phyloP scores from a whole-genome alignment of 2,888 invertebrate genomes.

The Drosophila mayaguana region DNA sequence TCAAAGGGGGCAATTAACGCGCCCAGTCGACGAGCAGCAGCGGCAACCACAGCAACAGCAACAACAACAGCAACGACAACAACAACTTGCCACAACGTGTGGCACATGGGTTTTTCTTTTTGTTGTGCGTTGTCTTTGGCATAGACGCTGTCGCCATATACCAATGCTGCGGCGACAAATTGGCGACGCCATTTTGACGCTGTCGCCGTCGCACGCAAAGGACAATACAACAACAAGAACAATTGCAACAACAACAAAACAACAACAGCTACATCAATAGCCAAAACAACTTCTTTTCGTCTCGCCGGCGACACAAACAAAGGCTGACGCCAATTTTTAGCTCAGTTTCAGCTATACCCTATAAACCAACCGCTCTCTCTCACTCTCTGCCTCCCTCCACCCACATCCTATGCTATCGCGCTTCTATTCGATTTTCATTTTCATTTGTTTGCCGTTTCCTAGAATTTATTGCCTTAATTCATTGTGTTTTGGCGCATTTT shows the following conservation, averaged over 20 bases:
- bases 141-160: slow-evolving; percentile 64
- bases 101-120: slow-evolving; percentile 41
- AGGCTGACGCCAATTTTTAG: slow-evolving; percentile 53
- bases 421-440: slow-evolving; percentile 9
- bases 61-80: background rate
- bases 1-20: slow-evolving; percentile 79
- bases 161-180: slow-evolving; percentile 79
- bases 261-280: slow-evolving; percentile 31
- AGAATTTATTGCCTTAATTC: slow-evolving; percentile 83
- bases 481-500: slow-evolving; percentile 63
- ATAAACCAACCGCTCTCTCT: background rate
- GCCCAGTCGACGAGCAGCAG: slow-evolving; percentile 51
- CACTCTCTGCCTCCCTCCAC: background rate
- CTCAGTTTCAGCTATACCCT: slow-evolving; percentile 6
- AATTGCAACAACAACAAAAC: slow-evolving; percentile 28
- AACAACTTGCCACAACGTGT: slow-evolving; percentile 16
- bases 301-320: slow-evolving; percentile 57
- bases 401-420: background rate
- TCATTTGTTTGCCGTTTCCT: slow-evolving; percentile 5
- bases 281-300: slow-evolving; percentile 6
- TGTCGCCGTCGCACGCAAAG: slow-evolving; percentile 73
- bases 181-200: slow-evolving; percentile 83
- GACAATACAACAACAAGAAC: slow-evolving; percentile 50
- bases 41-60: slow-evolving; percentile 11
- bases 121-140: slow-evolving; percentile 30